A percentile compares a stretch with the other conserved stretches of the same genome.
These are phyloP conservation scores for Zingel zingel DNA, from an alignment of 2,113 vertebrate species.

Conservation along the genomic window DNA sequence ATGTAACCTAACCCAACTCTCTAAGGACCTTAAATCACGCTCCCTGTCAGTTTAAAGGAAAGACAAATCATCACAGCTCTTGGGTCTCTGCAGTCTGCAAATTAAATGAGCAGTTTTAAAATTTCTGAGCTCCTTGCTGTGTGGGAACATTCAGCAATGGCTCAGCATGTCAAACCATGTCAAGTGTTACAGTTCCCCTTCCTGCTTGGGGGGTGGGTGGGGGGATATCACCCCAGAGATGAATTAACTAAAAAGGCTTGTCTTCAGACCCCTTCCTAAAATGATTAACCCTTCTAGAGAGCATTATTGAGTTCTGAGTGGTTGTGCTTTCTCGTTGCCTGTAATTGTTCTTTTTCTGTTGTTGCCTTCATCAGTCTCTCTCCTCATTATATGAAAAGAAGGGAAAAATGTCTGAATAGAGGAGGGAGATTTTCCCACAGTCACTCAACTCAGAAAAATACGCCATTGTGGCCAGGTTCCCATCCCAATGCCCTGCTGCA, in stretches of 20 bases:
- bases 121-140: constrained; percentile 84
- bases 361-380: constrained; percentile 97
- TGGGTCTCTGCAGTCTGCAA: constrained; percentile 46
- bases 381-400: constrained; percentile 95
- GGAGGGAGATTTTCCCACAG: constrained; percentile 99
- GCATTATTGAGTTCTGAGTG: constrained; percentile 93
- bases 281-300: constrained; percentile 93
- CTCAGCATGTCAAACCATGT: constrained; percentile 92
- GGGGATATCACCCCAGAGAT: constrained; percentile 83
- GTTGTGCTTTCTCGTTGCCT: constrained; percentile 90
- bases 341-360: constrained; percentile 97
- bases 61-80: constrained; percentile 20
- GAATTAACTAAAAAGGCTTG: constrained; percentile 90
- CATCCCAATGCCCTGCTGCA: constrained; percentile 80
- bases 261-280: constrained; percentile 89
- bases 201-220: constrained; percentile 76
- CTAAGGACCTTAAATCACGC: constrained; percentile 21
- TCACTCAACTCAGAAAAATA: constrained; percentile 98
- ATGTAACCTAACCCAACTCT: not conserved
- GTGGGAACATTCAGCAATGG: constrained; percentile 92
- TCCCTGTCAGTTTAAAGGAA: constrained; percentile 2
- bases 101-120: constrained; percentile 76
- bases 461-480: constrained; percentile 91
- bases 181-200: constrained; percentile 97
- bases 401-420: constrained; percentile 99